Base-by-base conservation (phyloP, 2,888 invertebrate genomes). In the Lysandra bellargus region DNA sequence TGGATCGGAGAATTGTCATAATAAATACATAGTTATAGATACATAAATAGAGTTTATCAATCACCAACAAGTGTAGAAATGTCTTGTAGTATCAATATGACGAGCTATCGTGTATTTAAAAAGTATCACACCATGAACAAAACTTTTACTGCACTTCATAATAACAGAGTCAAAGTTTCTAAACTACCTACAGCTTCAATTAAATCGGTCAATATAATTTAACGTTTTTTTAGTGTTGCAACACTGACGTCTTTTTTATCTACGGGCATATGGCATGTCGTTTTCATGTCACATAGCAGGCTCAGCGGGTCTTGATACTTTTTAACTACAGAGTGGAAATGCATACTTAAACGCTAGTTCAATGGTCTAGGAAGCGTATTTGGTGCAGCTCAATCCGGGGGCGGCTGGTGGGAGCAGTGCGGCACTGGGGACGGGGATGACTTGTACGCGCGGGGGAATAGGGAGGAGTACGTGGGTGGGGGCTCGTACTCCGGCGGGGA, bases 401-500 rank as follows among this genome's bases (percentile, higher is more conserved):
- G 92, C 0, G 91, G 92, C 78, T 94, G 90, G 83, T 93, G 93
- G 1, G 94, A 93, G 92, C 94, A 93, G 85, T 94, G 94, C 40
- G 94, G 92, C 4, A 93, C 88, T 0, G 94, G 92, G 0, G 92
- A 91, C 1, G 94, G 91, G 60, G 92, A 91, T 1, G 92, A 91
- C 83, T 94, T 94, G 87, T 90, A 92, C 72, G 92, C 92, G 78
- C 92, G 86, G 0, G 96, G 96, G 90, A 97, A 97, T 1, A 97
- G 91, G 0, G 96, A 95, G 76, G 95, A 95, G 87, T 97, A 97
- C 0, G 96, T 95, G 0, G 96, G 96, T 2, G 95, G 95, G 1
- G 96, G 95, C 81, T 96, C 96, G 87, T 96, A 96, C 84, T 96
- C 95, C 3, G 96, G 96, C 0, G 96, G 96, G 1, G 91, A 88